Evolutionary conservation across 2,113 vertebrate genomes (phyloP), one percentile per base, ranked within the genome.

Genomic region (Apteryx owenii): DNA sequence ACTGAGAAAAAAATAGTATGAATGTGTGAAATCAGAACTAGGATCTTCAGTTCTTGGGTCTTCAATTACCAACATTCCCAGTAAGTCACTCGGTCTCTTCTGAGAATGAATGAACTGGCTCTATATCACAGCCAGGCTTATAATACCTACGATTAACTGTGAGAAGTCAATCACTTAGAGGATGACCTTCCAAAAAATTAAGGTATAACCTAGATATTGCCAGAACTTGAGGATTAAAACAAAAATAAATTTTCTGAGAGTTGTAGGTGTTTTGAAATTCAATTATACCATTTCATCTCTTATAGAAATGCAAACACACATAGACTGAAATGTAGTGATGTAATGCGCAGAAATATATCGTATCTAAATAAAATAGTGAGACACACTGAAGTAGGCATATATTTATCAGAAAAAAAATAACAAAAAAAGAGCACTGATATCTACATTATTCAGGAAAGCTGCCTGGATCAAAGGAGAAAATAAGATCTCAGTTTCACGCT

Each of bases 401-500:
- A 89, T 95, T 94, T 90, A 64, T 93, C 78, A 77, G 88, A 31
- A 58, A 58, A 56, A 58, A 58, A 58, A 31, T 66, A 93, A 91
- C 75, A 95, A 88, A 96, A 90, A 89, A 73, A 1, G 16, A 79
- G 40, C 53, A 23, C 29, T 70, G 92, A 31, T 81, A 80, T 6
- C 84, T 54, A 2, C 5, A 60, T 7, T 94, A 68, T 80, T 91
- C 8, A 25, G 78, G 88, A 62, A 78, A 88, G 89, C 81, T 93
- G 91, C 85, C 85, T 93, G 80, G 66, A 21, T 48, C 7, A 2
- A 50, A 44, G 60, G 60, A 42, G 42, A 51, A 79, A 96, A 80
- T 68, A 75, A 76, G 94, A 88, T 95, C 87, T 70, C 71, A n/a
- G 91, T 80, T 96, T 97, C 95, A 95, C 85, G 89, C 95, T 91